phyloP scores from a whole-genome alignment of 2,888 invertebrate genomes.

The Diaphora mendica region DNA sequence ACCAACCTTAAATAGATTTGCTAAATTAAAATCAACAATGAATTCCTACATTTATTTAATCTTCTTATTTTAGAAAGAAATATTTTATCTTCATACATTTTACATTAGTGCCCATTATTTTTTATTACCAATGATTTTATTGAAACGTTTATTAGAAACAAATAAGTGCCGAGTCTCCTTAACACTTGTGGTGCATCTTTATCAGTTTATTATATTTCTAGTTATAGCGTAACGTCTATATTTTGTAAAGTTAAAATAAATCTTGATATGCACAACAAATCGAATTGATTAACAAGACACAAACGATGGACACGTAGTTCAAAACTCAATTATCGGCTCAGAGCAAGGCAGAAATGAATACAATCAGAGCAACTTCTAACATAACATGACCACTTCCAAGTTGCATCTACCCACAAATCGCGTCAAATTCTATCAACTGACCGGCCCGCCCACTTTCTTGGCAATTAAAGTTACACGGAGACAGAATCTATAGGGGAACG shows the following conservation, averaged over 20 bases:
- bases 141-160: neutral
- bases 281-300: slow-evolving; percentile 7
- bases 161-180: neutral
- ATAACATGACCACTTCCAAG: slow-evolving; percentile 43
- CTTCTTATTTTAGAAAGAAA: no score
- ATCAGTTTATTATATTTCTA: no score
- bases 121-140: neutral
- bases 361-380: slow-evolving; percentile 58
- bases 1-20: neutral
- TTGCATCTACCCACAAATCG: slow-evolving; percentile 62
- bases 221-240: neutral
- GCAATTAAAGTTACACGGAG: slow-evolving; percentile 77
- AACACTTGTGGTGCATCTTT: neutral
- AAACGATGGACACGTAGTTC: slow-evolving; percentile 18
- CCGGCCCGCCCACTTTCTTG: slow-evolving; percentile 63
- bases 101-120: neutral
- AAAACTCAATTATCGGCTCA: slow-evolving; percentile 30
- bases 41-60: neutral
- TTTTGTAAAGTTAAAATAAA: neutral
- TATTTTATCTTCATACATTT: no score
- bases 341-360: slow-evolving; percentile 40
- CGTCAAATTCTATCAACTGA: slow-evolving; percentile 76
- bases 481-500: slow-evolving; percentile 53
- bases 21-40: neutral
- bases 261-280: no score